Percentiles rank a stretch among this genome's conserved stretches.
These are phyloP conservation scores for Phenganax marumi DNA, from an alignment of 92 coral and sea anemone species.

Conservation along the genomic window DNA sequence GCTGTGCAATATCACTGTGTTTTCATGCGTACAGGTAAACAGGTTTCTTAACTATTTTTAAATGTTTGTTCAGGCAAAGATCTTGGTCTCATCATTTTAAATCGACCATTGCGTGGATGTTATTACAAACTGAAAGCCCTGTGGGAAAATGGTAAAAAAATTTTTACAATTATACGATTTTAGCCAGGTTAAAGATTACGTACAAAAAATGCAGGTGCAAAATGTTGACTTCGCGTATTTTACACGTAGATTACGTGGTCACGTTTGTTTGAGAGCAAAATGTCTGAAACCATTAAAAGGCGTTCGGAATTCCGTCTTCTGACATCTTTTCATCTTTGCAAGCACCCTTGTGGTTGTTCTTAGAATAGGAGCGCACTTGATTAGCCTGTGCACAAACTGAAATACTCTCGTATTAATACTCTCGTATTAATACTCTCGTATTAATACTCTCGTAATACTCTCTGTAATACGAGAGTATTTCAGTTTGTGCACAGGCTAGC, in stretches of 20 bases:
- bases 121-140: conserved; percentile 60
- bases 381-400: too few species aligned
- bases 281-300: too few species aligned
- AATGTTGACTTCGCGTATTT: background rate
- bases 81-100: conserved; percentile 71
- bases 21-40: background rate
- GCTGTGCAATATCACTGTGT: background rate
- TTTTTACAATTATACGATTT: background rate
- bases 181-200: background rate
- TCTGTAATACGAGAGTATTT: too few species aligned
- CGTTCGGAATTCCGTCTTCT: too few species aligned
- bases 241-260: background rate
- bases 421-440: too few species aligned
- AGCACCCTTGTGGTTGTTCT: too few species aligned
- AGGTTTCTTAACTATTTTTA: background rate
- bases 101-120: conserved; percentile 68
- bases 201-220: background rate
- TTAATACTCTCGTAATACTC: too few species aligned
- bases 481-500: too few species aligned
- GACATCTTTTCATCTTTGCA: too few species aligned
- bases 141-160: conserved; percentile 66
- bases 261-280: too few species aligned
- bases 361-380: too few species aligned
- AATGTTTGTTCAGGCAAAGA: conserved; percentile 38
- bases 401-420: too few species aligned